Evolutionary conservation across 2,797 vertebrate genomes (phyloP), one percentile per base, ranked within the genome.

Genomic region (Threskiornis aethiopicus): DNA sequence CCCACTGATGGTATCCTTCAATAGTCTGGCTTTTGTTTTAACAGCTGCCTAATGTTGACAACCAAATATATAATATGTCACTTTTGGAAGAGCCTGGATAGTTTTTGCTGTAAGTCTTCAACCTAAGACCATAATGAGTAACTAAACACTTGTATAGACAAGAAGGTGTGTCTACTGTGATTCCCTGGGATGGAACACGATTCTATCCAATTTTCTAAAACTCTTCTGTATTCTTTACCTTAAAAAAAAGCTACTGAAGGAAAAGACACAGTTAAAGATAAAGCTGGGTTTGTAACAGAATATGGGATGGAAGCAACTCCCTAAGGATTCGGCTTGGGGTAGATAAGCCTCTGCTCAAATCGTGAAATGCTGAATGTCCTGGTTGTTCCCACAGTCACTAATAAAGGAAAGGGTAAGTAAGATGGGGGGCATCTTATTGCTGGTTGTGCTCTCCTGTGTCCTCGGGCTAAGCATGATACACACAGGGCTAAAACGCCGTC

Each of bases 401-500:
- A 14, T 7, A 46, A 75, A 64, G 41, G 59, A 49, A 55, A 47
- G 20, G 42, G 16, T 6, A 44, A 42, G 20, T 12, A 26, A 62
- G 37, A 37, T 8, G 15, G 3, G 14, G 17, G 28, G 22, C 24
- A 87, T 46, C 54, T 22, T 28, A 22, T 22, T 1, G 0, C 1
- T 28, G 64, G 8, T 16, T 49, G 9, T 41, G 67, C 39, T 65
- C 67, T 65, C n/a, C 75, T 66, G 0, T 7, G 4, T 28, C 55
- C 5, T 10, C 33, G 55, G 39, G 64, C 51, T 66, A 14, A 7
- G 7, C 16, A 28, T 0, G 4, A 37, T 13, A 21, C 31, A 17
- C 51, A 26, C 24, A 52, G 44, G 52, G 44, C 16, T 4, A 21
- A 31, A 75, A 37, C 4, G 25, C 22, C n/a, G 41, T 3, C 51